Conservation (phyloP, 2,888 invertebrate genomes). For the Drosophila cracens region DNA sequence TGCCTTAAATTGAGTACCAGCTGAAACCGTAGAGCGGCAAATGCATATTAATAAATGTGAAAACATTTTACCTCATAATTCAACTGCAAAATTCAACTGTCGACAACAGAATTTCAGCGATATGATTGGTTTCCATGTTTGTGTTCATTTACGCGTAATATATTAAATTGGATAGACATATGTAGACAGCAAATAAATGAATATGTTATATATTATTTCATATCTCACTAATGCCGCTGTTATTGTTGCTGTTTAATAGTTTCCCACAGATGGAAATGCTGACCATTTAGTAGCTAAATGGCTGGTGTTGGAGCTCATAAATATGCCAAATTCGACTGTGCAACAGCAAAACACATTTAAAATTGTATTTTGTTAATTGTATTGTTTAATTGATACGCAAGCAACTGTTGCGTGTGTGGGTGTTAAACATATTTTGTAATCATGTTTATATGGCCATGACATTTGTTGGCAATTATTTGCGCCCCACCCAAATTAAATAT, state of each 20-base stretch:
- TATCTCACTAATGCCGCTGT: constrained; percentile 53
- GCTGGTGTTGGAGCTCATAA: constrained; percentile 65
- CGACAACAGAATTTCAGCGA: constrained; percentile 28
- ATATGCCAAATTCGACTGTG: constrained; percentile 31
- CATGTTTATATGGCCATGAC: constrained; percentile 65
- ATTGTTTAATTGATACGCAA: constrained; percentile 48
- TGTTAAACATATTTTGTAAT: constrained; percentile 58
- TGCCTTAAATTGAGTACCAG: constrained; percentile 46
- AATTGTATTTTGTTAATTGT: constrained; percentile 54
- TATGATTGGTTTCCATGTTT: constrained; percentile 12
- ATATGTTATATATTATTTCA: constrained; percentile 27
- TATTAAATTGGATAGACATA: constrained; percentile 29
- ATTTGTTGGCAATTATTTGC: constrained; percentile 40
- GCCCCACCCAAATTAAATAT: constrained; percentile 33
- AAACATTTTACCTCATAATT: constrained; percentile 40
- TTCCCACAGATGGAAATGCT: constrained; percentile 32
- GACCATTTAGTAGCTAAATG: constrained; percentile 42
- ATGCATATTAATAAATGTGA: constrained; percentile 31
- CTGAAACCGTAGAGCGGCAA: constrained; percentile 22
- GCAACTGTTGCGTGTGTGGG: constrained; percentile 46
- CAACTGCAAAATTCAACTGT: constrained; percentile 40
- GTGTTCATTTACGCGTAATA: not conserved
- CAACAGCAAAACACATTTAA: constrained; percentile 33
- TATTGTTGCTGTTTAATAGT: constrained; percentile 29
- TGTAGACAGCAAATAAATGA: constrained; percentile 25